Evolutionary conservation across 2,797 vertebrate genomes (phyloP).

Genomic region (Neostethus bicornis): DNA sequence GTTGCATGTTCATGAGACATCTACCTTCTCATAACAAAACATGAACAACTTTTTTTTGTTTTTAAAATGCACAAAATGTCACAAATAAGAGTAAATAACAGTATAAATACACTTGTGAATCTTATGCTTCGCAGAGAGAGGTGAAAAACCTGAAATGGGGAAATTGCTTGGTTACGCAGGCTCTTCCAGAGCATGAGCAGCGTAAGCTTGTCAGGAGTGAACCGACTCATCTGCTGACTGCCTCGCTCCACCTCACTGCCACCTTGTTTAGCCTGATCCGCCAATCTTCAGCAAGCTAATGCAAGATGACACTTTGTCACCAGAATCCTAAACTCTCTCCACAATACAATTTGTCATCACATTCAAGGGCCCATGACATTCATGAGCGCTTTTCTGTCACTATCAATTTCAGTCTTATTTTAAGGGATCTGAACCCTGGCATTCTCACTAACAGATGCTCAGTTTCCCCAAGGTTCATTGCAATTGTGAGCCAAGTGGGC

Average conservation of each 20-base stretch:
- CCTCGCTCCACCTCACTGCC: constrained; percentile 65
- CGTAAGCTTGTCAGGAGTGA: constrained; percentile 42
- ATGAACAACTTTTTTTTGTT: not conserved
- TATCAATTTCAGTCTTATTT: constrained; percentile 67
- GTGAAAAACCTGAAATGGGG: constrained; percentile 21
- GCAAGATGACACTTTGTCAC: constrained; percentile 73
- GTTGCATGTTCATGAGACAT: constrained; percentile 32
- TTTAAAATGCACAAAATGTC: constrained; percentile 1
- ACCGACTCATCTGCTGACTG: constrained; percentile 45
- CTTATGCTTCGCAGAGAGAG: constrained; percentile 15
- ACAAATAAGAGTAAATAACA: not conserved
- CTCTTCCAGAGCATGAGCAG: constrained; percentile 30
- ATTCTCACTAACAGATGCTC: constrained; percentile 58
- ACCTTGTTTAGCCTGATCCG: constrained; percentile 70
- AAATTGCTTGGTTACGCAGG: constrained; percentile 23
- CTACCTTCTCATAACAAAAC: not conserved
- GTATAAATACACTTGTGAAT: constrained; percentile 18
- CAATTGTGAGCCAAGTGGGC: constrained; percentile 22
- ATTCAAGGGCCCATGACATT: constrained; percentile 66
- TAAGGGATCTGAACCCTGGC: constrained; percentile 50
- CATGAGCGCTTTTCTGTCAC: constrained; percentile 73
- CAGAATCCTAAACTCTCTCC: constrained; percentile 71
- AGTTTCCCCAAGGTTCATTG: constrained; percentile 50
- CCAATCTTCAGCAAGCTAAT: constrained; percentile 74
- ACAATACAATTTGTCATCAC: constrained; percentile 73